These are phyloP conservation scores for Petaurus breviceps DNA, from an alignment of 2,113 vertebrate species.

Conservation along the genomic window DNA sequence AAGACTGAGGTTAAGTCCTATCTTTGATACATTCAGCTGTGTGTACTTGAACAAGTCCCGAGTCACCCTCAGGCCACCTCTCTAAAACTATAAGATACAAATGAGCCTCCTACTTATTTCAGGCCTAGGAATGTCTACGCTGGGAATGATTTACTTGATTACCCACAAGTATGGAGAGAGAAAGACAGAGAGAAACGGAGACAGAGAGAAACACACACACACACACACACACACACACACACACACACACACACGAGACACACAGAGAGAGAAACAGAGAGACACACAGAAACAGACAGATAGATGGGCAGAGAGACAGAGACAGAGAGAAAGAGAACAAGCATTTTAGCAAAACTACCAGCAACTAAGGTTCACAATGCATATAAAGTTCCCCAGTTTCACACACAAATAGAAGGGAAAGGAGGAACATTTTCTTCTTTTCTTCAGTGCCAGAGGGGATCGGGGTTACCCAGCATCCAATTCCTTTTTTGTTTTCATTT, in stretches of 20 bases:
- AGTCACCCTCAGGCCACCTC: neutral
- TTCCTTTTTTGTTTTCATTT: neutral
- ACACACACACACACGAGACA: neutral
- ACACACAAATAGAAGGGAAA: neutral
- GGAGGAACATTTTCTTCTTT: neutral
- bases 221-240: neutral
- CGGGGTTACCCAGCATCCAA: neutral
- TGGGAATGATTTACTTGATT: too few relatives aligned
- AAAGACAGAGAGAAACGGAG: neutral
- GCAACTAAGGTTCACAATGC: neutral
- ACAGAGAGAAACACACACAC: neutral
- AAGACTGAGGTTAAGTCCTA: neutral
- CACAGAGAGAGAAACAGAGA: neutral
- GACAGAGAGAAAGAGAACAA: neutral
- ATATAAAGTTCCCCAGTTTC: neutral
- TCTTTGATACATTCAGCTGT: neutral
- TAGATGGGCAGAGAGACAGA: neutral
- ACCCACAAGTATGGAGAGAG: neutral
- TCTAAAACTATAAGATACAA: neutral
- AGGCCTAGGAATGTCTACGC: neutral
- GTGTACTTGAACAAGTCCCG: neutral
- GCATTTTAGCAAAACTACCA: neutral
- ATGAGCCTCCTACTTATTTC: neutral
- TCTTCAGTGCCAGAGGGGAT: neutral
- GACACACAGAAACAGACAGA: too few relatives aligned